A percentile compares a stretch with the other conserved stretches of the same genome.
Conservation (phyloP, 2,888 invertebrate genomes). For the Phlogophora meticulosa region DNA sequence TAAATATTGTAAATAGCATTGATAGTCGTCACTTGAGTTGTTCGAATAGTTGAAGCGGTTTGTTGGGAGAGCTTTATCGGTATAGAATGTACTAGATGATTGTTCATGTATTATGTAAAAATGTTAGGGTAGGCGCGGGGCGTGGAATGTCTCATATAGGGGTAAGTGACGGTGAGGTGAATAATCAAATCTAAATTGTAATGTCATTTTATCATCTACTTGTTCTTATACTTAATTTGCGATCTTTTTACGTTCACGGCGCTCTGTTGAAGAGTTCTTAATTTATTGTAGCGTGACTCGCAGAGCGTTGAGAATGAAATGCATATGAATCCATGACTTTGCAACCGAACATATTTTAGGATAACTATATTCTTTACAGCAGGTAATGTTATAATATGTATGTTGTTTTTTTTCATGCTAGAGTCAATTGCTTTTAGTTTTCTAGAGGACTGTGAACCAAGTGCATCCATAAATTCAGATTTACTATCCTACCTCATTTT, state of each 20-base stretch:
- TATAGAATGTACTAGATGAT: slow-evolving; percentile 64
- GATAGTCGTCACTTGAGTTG: slow-evolving; percentile 63
- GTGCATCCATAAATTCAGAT: slow-evolving; percentile 81
- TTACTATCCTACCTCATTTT: slow-evolving; percentile 89
- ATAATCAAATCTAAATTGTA: slow-evolving; percentile 60
- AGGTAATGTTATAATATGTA: slow-evolving; percentile 36
- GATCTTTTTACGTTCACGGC: slow-evolving; percentile 30
- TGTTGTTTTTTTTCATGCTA: slow-evolving; percentile 51
- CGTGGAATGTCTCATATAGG: slow-evolving; percentile 78
- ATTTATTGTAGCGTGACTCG: slow-evolving; percentile 51
- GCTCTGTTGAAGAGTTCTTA: slow-evolving; percentile 38
- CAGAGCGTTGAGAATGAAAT: slow-evolving; percentile 39
- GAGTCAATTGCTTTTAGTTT: slow-evolving; percentile 63
- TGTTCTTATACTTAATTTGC: slow-evolving; percentile 40
- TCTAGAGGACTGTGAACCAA: slow-evolving; percentile 69
- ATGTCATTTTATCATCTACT: slow-evolving; percentile 48
- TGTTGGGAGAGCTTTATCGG: slow-evolving; percentile 81
- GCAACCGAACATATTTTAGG: slow-evolving; percentile 49
- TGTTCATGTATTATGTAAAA: slow-evolving; percentile 65
- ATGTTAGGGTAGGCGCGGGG: slow-evolving; percentile 75
- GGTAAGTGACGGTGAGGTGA: slow-evolving; percentile 56
- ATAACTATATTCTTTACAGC: slow-evolving; percentile 46
- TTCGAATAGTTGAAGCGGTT: slow-evolving; percentile 74
- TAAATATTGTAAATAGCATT: slow-evolving; percentile 76
- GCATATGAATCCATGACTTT: slow-evolving; percentile 61